Base-by-base conservation (phyloP, 92 coral and sea anemone species). In the Porites lobata region DNA sequence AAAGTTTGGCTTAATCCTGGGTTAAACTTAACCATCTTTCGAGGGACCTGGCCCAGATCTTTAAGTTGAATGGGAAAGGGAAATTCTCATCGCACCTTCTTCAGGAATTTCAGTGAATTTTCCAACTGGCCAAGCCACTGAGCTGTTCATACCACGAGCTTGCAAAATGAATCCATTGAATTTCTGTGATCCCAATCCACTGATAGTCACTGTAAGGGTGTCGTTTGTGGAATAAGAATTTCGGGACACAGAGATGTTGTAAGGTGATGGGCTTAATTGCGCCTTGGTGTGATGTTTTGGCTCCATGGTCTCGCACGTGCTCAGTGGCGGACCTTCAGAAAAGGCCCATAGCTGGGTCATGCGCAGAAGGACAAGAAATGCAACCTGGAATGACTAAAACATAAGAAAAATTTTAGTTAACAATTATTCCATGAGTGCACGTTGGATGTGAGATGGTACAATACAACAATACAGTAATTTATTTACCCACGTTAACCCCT, bases 91-190 rank as follows among this genome's bases (percentile, higher is more conserved):
- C 47, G 73, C 80, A 83, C 87, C 47, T 38, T 38, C 72, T 6
- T 15, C 14, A 47, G 70, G 79, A 17, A 83, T 62, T 50, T 83
- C 15, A 19, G 38, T 43, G 54, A 92, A 92, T 20, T 21, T 62
- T 57, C 95, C 95, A 18, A 92, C 91, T 2, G 95, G 95, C 92
- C 83, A 88, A 18, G 88, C 69, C 18, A 83, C 64, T 20, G 75
- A 70, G 63, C 87, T 82, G 72, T 91, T 59, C 8, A 26, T 73
- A 1, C 80, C 79, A 7, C 54, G 81, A 13, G 93, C 95, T 67
- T 90, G 93, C 15, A 92, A 82, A 11, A 90, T 81, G 53, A 89
- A 90, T 29, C 95, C 95, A 15, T 72, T 85, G 19, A 92, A 92
- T 24, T 53, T 61, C 56, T 57, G 5, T 38, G 47, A 38, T 38